Percentiles rank a stretch among this genome's conserved stretches.
Evolutionary conservation across 2,113 vertebrate genomes (phyloP).

Genomic region (Plecotus auritus): DNA sequence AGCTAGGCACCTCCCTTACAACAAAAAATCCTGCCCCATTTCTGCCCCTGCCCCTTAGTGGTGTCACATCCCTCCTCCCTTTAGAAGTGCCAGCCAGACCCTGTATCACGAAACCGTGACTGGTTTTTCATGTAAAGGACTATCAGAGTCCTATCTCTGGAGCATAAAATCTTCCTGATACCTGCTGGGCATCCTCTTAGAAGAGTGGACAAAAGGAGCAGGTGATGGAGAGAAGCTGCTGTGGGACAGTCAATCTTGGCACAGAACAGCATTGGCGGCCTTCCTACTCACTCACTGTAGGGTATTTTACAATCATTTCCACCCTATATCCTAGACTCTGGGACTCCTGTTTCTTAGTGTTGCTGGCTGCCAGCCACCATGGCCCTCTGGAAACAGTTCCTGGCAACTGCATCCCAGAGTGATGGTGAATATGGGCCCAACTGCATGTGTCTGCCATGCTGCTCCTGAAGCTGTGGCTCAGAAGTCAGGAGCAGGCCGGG

Average conservation of each 20-base stretch:
- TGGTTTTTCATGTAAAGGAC: background rate
- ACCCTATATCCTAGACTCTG: background rate
- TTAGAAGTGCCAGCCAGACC: background rate
- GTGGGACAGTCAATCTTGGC: background rate
- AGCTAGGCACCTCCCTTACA: background rate
- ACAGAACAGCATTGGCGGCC: background rate
- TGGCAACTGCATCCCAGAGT: slow-evolving; percentile 18
- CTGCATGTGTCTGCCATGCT: background rate
- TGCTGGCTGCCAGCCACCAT: background rate
- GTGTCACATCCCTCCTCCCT: background rate
- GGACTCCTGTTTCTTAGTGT: background rate
- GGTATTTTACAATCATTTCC: slow-evolving; percentile 24
- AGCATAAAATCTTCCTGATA: background rate
- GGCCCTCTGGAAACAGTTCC: slow-evolving; percentile 30
- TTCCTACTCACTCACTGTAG: background rate
- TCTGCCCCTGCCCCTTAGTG: background rate
- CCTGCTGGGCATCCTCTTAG: background rate
- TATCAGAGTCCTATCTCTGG: background rate
- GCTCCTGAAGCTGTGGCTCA: slow-evolving; percentile 24
- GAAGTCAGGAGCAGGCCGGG: background rate
- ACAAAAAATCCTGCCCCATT: background rate
- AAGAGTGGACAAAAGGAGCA: background rate
- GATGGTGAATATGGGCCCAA: background rate
- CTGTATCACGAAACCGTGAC: rapidly evolving
- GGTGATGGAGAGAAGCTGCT: background rate